Conservation (phyloP, 2,113 vertebrate genomes). For the Zosterops borbonicus region DNA sequence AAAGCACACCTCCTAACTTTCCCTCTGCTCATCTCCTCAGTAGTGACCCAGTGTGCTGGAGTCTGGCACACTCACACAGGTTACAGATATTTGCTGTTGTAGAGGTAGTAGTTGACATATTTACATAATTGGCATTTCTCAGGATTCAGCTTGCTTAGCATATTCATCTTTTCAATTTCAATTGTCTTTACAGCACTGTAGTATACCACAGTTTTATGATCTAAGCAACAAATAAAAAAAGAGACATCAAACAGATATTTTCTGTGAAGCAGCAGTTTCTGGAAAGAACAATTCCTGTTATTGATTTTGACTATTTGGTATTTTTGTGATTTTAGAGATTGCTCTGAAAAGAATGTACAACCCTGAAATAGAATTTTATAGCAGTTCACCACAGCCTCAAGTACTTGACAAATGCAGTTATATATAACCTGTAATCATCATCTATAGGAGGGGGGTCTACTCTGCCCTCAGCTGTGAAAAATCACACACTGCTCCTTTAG, state of each 20-base stretch:
- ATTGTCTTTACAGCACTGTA: background rate
- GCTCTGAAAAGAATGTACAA: background rate
- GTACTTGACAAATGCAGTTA: constrained; percentile 29
- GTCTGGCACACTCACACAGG: background rate
- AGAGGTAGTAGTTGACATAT: background rate
- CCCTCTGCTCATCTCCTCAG: background rate
- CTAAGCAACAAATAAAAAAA: background rate
- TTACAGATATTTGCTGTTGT: background rate
- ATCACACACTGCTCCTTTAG: background rate
- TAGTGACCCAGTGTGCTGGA: background rate
- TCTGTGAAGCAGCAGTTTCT: constrained; percentile 9
- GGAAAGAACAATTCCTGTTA: constrained; percentile 30
- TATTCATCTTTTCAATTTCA: constrained; percentile 13
- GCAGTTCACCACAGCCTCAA: background rate
- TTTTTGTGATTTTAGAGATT: constrained; percentile 3
- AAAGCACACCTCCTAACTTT: background rate
- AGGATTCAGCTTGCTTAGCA: background rate
- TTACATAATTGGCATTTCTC: background rate
- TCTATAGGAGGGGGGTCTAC: background rate
- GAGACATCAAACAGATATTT: background rate
- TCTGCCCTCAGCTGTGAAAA: constrained; percentile 6
- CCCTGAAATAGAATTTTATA: constrained; percentile 25
- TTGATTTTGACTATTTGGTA: constrained; percentile 27
- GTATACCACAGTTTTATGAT: background rate
- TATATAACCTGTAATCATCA: constrained; percentile 34